Conservation (phyloP, 2,113 vertebrate species). For the Nesoenas mayeri region DNA sequence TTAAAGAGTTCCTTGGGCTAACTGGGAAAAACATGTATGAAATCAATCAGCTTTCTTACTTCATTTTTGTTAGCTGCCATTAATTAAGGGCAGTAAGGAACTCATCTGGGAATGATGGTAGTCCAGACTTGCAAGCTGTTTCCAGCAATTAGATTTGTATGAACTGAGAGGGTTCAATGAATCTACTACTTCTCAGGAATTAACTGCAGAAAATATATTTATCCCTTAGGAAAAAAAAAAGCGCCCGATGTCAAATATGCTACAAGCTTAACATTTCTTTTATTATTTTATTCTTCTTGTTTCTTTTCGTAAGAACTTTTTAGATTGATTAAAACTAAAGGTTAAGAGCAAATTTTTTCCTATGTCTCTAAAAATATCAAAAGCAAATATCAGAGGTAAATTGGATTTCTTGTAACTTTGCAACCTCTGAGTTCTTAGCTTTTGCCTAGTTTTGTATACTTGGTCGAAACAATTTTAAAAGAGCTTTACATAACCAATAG, state of each 20-base stretch:
- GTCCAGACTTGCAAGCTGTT: background rate
- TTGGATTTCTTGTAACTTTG: background rate
- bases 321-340: slow-evolving; percentile 6
- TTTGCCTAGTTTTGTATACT: background rate
- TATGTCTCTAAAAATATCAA: background rate
- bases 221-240: background rate
- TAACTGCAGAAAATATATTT: background rate
- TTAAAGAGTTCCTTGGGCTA: background rate
- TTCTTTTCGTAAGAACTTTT: background rate
- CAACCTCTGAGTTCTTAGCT: background rate
- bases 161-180: background rate
- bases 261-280: background rate
- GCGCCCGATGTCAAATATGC: background rate
- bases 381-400: background rate
- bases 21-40: background rate
- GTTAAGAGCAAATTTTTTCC: background rate
- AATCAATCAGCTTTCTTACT: background rate
- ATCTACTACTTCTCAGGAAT: background rate
- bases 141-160: background rate
- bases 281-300: background rate
- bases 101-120: background rate
- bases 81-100: background rate
- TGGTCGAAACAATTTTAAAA: background rate
- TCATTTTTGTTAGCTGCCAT: background rate
- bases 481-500: background rate